Base-by-base conservation (phyloP, 1,140 invertebrate species). In the Eurosta solidaginis region DNA sequence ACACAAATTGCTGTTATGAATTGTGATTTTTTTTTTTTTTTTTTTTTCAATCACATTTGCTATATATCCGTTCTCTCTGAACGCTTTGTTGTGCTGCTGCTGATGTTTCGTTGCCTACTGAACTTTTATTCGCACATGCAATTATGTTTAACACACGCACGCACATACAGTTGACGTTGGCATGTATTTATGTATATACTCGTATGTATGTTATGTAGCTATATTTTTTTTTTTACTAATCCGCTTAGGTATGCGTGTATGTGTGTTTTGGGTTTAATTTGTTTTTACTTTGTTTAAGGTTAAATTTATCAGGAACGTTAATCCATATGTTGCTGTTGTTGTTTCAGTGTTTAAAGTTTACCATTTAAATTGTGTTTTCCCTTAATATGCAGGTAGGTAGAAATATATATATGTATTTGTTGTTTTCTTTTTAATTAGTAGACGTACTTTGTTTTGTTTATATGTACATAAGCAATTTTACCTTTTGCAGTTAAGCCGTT, bases 301-400 rank as follows among this genome's bases (percentile, higher is more conserved):
- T 44, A 22, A 74, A 33, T 78, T 44, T 75, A 76, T 36, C 79
- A 85, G 85, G 85, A 86, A 86, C 85, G 81, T 86, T 86, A 86
- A 86, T 86, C 85, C 85, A 86, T 79, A 50, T 52, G 50, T 82
- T 83, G 54, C 54, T 79, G 79, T 80, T 63, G 44, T 77, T 75
- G 42, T 59, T 42, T 17, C 74, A 25, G 29, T 77, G 74, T 78
- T 78, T 78, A 47, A 59, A 42, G 49, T 79, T 68, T 40, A 79
- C 36, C 49, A 6, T 76, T 79, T 79, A 25, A 27, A 3, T 76
- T 79, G 22, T 76, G 68, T 59, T 50, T 17, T 76, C 17, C 50
- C 40, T n/a, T 74, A 47, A 20, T 76, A 42, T 74, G 49, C 45
- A 54, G 22, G 6, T 78, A 75, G 47, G 44, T 74, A 78, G 50